Conservation (phyloP, 2,888 invertebrate genomes). For the Eucriotettix oculatus region DNA sequence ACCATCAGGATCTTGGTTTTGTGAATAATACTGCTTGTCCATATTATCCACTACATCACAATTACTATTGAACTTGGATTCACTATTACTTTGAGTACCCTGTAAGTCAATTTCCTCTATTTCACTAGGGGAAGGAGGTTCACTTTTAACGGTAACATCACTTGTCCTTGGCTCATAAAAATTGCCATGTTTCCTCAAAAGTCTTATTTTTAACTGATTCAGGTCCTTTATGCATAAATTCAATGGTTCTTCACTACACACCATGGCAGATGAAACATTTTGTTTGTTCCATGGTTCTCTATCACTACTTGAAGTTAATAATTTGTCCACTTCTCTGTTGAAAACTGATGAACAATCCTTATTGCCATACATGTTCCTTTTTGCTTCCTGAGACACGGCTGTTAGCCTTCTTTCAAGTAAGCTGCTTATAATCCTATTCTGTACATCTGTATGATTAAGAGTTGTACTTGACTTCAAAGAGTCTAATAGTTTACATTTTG, state of each 20-base stretch:
- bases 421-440: constrained; percentile 51
- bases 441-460: constrained; percentile 42
- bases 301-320: not conserved
- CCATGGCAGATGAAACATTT: not conserved
- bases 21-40: not conserved
- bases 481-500: constrained; percentile 9
- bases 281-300: not conserved
- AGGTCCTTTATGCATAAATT: constrained; percentile 12
- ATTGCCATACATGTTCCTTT: not conserved
- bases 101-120: constrained; percentile 2
- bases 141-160: constrained; percentile 5
- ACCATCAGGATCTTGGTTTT: not conserved
- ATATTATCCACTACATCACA: too few species aligned
- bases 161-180: constrained; percentile 38
- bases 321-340: not conserved
- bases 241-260: constrained; percentile 8
- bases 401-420: constrained; percentile 51
- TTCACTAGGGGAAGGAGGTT: constrained; percentile 5
- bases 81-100: not conserved
- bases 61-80: not conserved
- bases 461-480: constrained; percentile 5
- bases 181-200: constrained; percentile 43
- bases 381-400: constrained; percentile 35
- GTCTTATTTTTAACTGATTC: constrained; percentile 37
- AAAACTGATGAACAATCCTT: not conserved